These are phyloP conservation scores for Leucania comma DNA, from an alignment of 2,888 invertebrate species.

Conservation along the genomic window DNA sequence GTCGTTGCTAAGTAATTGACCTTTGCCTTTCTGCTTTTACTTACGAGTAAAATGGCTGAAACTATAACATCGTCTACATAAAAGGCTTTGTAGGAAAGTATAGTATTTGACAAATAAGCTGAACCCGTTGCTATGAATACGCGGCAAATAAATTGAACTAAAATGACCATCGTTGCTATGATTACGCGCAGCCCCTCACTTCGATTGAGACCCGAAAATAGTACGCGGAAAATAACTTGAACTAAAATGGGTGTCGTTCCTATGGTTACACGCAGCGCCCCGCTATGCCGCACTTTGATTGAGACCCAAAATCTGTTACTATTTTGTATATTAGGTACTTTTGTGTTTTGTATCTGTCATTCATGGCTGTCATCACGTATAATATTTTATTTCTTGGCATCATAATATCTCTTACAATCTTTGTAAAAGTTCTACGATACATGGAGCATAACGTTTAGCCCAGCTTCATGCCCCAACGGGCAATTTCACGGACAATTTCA, in stretches of 20 bases:
- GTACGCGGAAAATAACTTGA: no score
- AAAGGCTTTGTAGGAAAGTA: conserved; percentile 4
- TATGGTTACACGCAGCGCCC: no score
- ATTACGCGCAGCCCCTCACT: no score
- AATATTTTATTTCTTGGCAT: conserved; percentile 48
- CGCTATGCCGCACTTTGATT: no score
- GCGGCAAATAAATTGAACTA: no score
- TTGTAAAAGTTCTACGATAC: conserved; percentile 63
- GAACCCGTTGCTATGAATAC: no score
- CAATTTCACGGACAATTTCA: conserved; percentile 75
- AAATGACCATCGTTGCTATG: no score
- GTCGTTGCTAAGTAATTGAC: conserved; percentile 12
- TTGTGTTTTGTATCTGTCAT: conserved; percentile 10
- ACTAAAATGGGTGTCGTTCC: no score
- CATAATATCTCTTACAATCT: conserved; percentile 64
- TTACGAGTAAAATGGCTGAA: background rate
- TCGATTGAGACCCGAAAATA: no score
- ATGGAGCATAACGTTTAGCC: conserved; percentile 64
- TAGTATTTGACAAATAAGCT: no score
- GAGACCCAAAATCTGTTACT: no score
- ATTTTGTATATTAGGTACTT: no score
- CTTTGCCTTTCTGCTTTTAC: background rate
- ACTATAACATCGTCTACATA: background rate
- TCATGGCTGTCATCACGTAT: conserved; percentile 40
- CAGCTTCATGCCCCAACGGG: conserved; percentile 66